phyloP scores from a whole-genome alignment of 2,888 invertebrate species.

The Coelogynopora nodosa region DNA sequence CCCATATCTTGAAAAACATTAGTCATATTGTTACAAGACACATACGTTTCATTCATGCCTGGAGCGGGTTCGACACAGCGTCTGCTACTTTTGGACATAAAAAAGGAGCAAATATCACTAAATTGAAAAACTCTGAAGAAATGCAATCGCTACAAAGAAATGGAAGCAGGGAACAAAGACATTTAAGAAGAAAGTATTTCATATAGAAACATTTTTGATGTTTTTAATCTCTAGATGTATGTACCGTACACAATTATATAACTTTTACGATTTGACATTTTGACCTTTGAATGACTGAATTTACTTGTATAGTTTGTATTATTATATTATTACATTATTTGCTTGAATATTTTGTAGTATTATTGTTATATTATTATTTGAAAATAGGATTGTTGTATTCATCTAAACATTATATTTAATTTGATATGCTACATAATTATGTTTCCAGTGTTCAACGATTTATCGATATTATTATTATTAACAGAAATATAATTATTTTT shows the following conservation, averaged over 20 bases:
- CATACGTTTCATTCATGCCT: constrained; percentile 7
- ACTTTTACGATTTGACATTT: constrained; percentile 18
- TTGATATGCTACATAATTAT: background rate
- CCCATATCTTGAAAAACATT: constrained; percentile 23
- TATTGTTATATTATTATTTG: background rate
- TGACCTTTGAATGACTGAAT: constrained; percentile 3
- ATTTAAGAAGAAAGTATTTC: background rate
- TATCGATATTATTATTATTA: background rate
- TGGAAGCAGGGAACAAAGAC: constrained; percentile 5
- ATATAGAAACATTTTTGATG: constrained; percentile 35
- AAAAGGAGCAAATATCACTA: background rate
- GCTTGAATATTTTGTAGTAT: constrained; percentile 2
- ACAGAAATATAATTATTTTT: background rate
- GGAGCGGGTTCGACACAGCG: background rate
- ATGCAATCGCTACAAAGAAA: constrained; percentile 31
- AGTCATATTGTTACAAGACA: background rate
- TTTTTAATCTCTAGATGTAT: constrained; percentile 20
- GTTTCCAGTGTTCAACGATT: background rate
- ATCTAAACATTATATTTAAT: background rate
- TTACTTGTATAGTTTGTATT: constrained; percentile 14
- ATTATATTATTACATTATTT: background rate
- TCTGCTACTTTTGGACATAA: constrained; percentile 26
- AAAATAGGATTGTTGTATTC: background rate
- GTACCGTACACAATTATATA: background rate
- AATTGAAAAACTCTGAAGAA: constrained; percentile 20